Conservation (phyloP, 2,113 vertebrate genomes). For the Rhinogobius similis region DNA sequence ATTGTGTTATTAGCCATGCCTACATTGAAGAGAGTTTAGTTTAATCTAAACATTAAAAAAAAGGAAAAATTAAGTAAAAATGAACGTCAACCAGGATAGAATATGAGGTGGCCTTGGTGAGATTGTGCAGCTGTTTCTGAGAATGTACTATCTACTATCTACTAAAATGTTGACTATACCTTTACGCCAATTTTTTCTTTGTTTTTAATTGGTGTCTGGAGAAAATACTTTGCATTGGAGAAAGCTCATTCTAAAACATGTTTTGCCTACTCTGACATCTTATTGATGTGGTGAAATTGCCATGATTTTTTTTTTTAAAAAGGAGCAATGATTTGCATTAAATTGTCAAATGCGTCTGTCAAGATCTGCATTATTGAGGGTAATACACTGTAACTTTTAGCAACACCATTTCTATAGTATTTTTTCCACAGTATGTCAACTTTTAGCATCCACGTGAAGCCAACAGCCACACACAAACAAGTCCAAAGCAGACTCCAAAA, state of each 20-base stretch:
- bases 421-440: not conserved
- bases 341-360: not conserved
- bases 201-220: no score
- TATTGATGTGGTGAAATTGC: not conserved
- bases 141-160: not conserved
- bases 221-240: not conserved
- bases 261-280: not conserved
- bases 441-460: conserved; percentile 23
- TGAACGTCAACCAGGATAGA: not conserved
- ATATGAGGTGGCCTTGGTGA: not conserved
- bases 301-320: not conserved
- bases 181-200: no score
- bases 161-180: not conserved
- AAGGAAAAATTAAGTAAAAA: not conserved
- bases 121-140: not conserved
- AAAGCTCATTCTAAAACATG: not conserved
- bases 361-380: not conserved
- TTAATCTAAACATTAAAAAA: no score
- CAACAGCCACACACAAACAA: conserved; percentile 32
- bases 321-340: not conserved
- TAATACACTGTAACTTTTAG: not conserved
- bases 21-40: not conserved
- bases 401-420: not conserved
- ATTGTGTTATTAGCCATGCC: not conserved
- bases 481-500: conserved; percentile 37